Evolutionary conservation across 1,140 invertebrate genomes (phyloP).

Genomic region (Limonius californicus): DNA sequence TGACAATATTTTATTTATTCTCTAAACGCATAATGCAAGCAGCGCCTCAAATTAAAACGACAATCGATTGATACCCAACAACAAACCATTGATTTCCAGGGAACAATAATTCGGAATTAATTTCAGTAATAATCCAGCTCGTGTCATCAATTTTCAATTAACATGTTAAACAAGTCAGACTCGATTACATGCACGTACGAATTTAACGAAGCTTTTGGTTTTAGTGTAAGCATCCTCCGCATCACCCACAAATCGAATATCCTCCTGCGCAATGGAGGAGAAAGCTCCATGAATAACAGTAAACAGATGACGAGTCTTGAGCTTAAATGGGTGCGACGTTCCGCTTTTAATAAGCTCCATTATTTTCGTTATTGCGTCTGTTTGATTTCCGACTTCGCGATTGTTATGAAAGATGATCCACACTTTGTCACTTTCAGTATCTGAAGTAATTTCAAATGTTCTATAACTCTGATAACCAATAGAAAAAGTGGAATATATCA

Average conservation of each 20-base stretch:
- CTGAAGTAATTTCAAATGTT: too few species aligned
- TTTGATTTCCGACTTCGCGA: background rate
- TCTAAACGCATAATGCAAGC: too few species aligned
- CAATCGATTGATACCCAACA: too few species aligned
- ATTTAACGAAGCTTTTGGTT: too few species aligned
- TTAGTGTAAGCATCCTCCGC: background rate
- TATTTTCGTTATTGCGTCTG: conserved; percentile 28
- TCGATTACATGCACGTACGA: too few species aligned
- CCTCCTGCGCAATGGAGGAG: conserved; percentile 27
- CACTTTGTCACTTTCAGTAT: background rate
- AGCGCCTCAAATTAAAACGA: too few species aligned
- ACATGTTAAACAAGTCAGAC: conserved; percentile 16
- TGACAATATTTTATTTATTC: too few species aligned
- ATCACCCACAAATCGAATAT: conserved; percentile 2
- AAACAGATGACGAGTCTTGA: conserved; percentile 29
- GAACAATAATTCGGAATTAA: conserved; percentile 19
- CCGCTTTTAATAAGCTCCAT: conserved; percentile 31
- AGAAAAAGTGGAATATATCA: background rate
- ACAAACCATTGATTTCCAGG: too few species aligned
- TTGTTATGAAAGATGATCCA: conserved; percentile 2
- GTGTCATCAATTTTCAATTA: conserved; percentile 23
- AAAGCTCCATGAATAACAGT: conserved; percentile 27
- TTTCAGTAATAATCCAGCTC: conserved; percentile 20
- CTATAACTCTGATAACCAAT: background rate
- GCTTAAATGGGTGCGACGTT: conserved; percentile 29